Conservation (phyloP, 1,140 invertebrate genomes). For the Achatina immaculata region DNA sequence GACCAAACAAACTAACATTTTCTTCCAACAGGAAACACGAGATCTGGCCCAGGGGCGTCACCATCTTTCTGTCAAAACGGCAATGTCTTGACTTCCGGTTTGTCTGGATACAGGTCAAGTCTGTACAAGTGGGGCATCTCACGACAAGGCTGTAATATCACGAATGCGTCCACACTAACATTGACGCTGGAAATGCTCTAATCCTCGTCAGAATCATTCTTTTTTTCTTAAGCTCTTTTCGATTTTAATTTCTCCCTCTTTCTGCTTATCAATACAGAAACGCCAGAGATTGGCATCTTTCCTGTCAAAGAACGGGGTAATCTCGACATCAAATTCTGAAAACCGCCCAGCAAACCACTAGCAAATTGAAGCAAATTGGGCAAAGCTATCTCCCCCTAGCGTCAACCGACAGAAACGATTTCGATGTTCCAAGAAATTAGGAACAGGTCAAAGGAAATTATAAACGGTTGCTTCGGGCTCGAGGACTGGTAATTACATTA, state of each 20-base stretch:
- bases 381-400: background rate
- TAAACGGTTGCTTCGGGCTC: background rate
- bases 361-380: background rate
- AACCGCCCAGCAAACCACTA: background rate
- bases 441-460: slow-evolving; percentile 2
- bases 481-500: background rate
- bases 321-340: background rate
- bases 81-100: background rate
- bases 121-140: background rate
- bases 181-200: background rate
- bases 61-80: no score
- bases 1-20: no score
- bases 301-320: background rate
- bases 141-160: background rate
- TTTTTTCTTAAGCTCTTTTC: no score
- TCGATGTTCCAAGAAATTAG: background rate
- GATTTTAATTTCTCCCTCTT: background rate
- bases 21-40: background rate
- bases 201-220: background rate
- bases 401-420: background rate
- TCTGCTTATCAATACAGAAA: background rate
- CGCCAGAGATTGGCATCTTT: background rate
- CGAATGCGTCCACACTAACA: background rate
- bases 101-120: background rate
- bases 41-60: background rate